Conservation (phyloP, 2,113 vertebrate species). For the Martes martes region DNA sequence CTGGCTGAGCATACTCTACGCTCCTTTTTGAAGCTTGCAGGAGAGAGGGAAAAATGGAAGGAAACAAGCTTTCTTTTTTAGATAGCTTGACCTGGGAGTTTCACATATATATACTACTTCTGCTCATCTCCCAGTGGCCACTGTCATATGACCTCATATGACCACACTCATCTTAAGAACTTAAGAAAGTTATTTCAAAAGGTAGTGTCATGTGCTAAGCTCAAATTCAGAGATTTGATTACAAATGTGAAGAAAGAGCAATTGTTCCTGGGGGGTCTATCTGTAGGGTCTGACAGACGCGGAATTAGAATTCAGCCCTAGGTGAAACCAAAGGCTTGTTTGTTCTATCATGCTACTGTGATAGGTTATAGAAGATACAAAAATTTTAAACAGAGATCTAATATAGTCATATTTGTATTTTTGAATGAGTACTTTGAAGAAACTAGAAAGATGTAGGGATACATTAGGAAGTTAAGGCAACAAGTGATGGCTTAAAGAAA, state of each 20-base stretch:
- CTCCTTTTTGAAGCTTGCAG: neutral
- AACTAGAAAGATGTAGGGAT: neutral
- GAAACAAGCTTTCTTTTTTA: neutral
- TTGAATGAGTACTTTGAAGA: neutral
- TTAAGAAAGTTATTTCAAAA: neutral
- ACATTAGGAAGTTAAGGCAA: neutral
- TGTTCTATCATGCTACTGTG: neutral
- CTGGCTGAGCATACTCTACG: neutral
- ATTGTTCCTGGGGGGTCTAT: neutral
- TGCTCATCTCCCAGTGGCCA: neutral
- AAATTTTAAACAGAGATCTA: neutral
- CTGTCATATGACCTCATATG: neutral
- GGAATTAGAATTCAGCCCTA: neutral
- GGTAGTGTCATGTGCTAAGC: neutral
- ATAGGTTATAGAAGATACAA: neutral
- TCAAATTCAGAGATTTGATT: neutral
- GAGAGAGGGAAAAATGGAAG: neutral
- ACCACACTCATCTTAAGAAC: neutral
- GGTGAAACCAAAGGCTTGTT: neutral
- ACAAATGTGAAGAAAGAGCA: neutral
- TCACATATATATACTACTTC: no score
- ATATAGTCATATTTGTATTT: neutral
- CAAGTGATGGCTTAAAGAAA: neutral
- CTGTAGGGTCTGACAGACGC: neutral
- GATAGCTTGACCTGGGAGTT: neutral